Percentiles rank a stretch among this genome's conserved stretches.
phyloP scores from a whole-genome alignment of 2,797 vertebrate species.

The Eulemur coronatus region DNA sequence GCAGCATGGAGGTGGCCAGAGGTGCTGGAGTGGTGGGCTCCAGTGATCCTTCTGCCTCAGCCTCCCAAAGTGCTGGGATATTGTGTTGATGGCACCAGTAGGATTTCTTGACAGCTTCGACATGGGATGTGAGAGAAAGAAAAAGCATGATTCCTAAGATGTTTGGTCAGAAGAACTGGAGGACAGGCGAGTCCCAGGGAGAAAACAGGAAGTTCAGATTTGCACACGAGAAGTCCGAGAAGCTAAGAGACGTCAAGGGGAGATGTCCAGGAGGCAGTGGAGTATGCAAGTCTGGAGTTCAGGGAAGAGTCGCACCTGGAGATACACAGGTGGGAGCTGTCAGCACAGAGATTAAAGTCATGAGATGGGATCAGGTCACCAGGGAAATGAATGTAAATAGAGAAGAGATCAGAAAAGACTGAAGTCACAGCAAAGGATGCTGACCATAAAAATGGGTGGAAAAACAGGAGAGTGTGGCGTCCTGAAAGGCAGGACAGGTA shows the following conservation, averaged over 20 bases:
- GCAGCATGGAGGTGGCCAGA: too few relatives aligned
- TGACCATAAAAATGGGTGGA: fast-evolving
- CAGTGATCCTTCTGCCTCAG: too few relatives aligned
- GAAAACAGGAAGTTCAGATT: neutral
- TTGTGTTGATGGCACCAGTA: neutral
- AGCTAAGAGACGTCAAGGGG: neutral
- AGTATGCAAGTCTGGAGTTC: neutral
- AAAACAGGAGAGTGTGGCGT: neutral
- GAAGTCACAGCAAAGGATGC: neutral
- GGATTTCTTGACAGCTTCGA: neutral
- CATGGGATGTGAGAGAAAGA: neutral
- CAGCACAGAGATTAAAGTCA: neutral
- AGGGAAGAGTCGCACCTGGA: neutral
- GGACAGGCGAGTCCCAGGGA: neutral
- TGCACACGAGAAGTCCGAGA: neutral
- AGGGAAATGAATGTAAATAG: neutral
- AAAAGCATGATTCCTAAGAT: neutral
- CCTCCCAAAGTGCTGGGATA: too few relatives aligned
- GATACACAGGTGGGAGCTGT: neutral
- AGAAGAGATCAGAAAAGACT: neutral
- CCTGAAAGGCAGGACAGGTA: neutral
- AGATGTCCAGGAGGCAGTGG: neutral
- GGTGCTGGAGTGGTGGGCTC: too few relatives aligned
- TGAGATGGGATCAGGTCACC: neutral
- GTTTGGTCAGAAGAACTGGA: neutral